Evolutionary conservation across 2,797 vertebrate species (phyloP).

Genomic region (Octomys mimax): DNA sequence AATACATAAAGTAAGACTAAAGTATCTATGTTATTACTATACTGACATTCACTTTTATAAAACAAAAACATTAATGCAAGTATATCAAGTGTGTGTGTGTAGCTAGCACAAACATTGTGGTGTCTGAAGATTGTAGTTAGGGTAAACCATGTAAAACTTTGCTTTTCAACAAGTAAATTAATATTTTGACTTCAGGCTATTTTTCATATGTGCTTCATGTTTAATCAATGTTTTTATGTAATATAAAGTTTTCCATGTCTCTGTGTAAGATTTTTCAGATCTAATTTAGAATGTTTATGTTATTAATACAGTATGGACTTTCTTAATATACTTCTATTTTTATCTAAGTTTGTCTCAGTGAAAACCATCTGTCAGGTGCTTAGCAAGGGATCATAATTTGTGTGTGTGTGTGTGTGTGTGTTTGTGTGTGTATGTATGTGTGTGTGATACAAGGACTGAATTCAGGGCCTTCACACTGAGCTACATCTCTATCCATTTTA

Average conservation of each 20-base stretch:
- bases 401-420: not conserved
- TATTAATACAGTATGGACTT: constrained; percentile 62
- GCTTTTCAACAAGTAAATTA: not conserved
- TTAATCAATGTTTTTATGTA: constrained; percentile 40
- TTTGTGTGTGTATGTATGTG: not conserved
- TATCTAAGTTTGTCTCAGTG: not conserved
- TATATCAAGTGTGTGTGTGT: not conserved
- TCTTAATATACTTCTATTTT: constrained; percentile 39
- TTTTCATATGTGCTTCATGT: not conserved
- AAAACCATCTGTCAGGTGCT: not conserved
- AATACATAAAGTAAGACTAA: not conserved
- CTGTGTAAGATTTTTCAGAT: constrained; percentile 46
- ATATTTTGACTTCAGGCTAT: not conserved
- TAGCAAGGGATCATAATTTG: not conserved
- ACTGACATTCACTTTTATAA: not conserved
- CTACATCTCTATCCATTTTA: not conserved
- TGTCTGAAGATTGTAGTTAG: not conserved
- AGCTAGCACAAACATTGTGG: not conserved
- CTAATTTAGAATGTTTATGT: constrained; percentile 17
- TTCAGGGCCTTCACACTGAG: not conserved
- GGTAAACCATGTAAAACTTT: not conserved
- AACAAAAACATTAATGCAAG: constrained; percentile 8
- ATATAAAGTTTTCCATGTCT: constrained; percentile 19
- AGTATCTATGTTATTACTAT: not conserved
- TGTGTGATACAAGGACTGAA: not conserved